Percentiles rank a stretch among this genome's conserved stretches.
Conservation (phyloP, 2,797 vertebrate genomes). For the Huso huso region DNA sequence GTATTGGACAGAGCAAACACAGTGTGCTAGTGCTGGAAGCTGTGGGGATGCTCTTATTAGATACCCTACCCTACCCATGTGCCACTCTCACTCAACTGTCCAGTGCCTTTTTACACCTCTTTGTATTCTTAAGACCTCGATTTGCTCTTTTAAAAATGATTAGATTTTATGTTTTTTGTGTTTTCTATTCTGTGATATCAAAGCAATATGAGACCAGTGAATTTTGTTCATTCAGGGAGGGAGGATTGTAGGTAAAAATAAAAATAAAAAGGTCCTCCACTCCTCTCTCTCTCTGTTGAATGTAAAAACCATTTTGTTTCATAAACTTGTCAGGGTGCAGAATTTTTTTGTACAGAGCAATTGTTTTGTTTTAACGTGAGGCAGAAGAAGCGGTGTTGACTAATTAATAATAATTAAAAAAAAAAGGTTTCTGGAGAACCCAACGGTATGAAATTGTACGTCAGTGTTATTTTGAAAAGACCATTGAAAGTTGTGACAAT, state of each 20-base stretch:
- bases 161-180: background rate
- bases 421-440: slow-evolving; percentile 4
- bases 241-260: background rate
- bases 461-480: slow-evolving; percentile 44
- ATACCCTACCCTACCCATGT: slow-evolving; percentile 30
- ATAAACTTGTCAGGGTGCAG: slow-evolving; percentile 13
- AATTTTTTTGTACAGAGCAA: slow-evolving; percentile 23
- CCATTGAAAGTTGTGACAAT: slow-evolving; percentile 51
- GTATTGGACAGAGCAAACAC: background rate
- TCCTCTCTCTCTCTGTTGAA: slow-evolving; percentile 1
- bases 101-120: slow-evolving; percentile 61
- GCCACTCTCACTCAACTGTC: slow-evolving; percentile 48
- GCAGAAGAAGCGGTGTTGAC: slow-evolving; percentile 14
- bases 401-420: background rate
- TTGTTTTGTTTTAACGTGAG: slow-evolving; percentile 25
- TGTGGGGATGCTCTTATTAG: too few relatives aligned
- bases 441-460: slow-evolving; percentile 11
- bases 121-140: slow-evolving; percentile 19
- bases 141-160: slow-evolving; percentile 22
- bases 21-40: background rate
- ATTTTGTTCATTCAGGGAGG: slow-evolving; percentile 31
- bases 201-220: slow-evolving; percentile 60
- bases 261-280: background rate
- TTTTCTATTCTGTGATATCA: slow-evolving; percentile 6
- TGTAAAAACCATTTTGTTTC: background rate